Evolutionary conservation across 1,140 invertebrate species (phyloP).

Genomic region (Tetraneura akinire): DNA sequence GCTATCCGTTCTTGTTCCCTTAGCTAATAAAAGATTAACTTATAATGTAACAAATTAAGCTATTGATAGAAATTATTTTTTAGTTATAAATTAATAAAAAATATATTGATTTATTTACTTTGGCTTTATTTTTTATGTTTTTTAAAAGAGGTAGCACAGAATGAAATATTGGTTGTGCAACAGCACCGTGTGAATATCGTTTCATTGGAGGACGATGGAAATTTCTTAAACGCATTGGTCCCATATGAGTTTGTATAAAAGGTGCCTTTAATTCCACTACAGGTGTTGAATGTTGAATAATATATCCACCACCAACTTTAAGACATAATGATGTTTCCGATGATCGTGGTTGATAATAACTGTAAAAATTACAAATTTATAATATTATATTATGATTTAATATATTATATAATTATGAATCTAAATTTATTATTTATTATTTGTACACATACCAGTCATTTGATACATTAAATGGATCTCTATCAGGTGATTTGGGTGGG

Average conservation of each 20-base stretch:
- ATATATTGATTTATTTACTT: constrained; percentile 63
- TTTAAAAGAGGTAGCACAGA: constrained; percentile 80
- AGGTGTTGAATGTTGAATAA: constrained; percentile 96
- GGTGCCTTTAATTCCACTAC: constrained; percentile 91
- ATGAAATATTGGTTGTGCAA: constrained; percentile 74
- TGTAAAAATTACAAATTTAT: constrained; percentile 57
- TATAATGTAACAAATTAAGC: too few species aligned
- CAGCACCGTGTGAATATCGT: constrained; percentile 79
- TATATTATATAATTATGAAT: neutral
- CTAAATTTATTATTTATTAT: neutral
- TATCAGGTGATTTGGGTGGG: constrained; percentile 83
- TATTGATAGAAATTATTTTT: too few species aligned
- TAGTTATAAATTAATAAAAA: too few species aligned
- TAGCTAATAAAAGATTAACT: constrained; percentile 61
- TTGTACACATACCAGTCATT: constrained; percentile 77
- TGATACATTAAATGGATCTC: constrained; percentile 97
- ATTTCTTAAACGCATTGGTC: constrained; percentile 78
- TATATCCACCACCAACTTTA: constrained; percentile 78
- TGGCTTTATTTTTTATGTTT: constrained; percentile 89
- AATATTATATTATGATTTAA: neutral
- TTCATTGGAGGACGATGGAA: constrained; percentile 93
- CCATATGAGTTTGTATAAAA: constrained; percentile 93
- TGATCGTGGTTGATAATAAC: constrained; percentile 90
- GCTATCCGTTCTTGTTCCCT: constrained; percentile 89
- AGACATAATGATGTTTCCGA: constrained; percentile 75